These are phyloP conservation scores for Glaucopsyche alexis DNA, from an alignment of 2,888 invertebrate species.

Conservation along the genomic window DNA sequence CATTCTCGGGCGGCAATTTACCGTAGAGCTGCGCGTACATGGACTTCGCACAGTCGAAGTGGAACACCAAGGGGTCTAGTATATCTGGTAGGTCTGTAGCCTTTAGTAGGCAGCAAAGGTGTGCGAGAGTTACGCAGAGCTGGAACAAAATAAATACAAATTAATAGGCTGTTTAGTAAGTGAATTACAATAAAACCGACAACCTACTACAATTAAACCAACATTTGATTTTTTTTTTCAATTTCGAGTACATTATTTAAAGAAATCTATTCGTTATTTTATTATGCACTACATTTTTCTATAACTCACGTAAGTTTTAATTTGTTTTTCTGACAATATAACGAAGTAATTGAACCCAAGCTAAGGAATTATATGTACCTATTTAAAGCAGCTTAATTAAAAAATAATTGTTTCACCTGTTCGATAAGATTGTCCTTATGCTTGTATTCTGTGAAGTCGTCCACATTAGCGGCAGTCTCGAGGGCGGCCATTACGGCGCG, in stretches of 20 bases:
- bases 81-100: slow-evolving; percentile 80
- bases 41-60: slow-evolving; percentile 65
- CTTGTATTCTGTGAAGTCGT: slow-evolving; percentile 90
- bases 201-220: no score
- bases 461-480: slow-evolving; percentile 87
- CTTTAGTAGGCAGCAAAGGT: slow-evolving; percentile 81
- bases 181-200: no score
- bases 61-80: slow-evolving; percentile 70
- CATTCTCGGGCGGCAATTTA: slow-evolving; percentile 66
- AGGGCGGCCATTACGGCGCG: slow-evolving; percentile 85
- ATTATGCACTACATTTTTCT: neutral
- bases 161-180: no score
- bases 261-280: neutral
- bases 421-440: slow-evolving; percentile 92
- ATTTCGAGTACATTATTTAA: no score
- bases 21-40: slow-evolving; percentile 63
- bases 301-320: no score
- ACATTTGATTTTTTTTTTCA: no score
- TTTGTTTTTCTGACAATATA: no score
- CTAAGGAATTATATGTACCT: no score
- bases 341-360: no score
- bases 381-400: no score
- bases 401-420: slow-evolving; percentile 76
- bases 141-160: slow-evolving; percentile 54
- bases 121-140: slow-evolving; percentile 87